These are phyloP conservation scores for Hermetia illucens DNA, from an alignment of 1,140 invertebrate genomes.

Conservation along the genomic window DNA sequence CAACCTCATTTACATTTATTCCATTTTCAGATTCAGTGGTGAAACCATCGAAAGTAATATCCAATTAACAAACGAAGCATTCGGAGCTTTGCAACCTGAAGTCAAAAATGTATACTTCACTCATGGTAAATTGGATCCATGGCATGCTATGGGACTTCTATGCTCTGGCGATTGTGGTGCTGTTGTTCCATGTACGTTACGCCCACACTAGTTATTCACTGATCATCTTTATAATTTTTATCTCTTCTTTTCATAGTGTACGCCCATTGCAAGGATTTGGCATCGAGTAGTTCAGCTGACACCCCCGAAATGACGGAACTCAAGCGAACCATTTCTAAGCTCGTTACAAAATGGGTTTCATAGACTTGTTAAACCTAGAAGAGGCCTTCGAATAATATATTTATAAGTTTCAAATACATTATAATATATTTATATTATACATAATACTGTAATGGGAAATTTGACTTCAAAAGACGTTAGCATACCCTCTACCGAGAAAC, in stretches of 20 bases:
- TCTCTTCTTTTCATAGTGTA: conserved; percentile 33
- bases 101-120: conserved; percentile 46
- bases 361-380: too few relatives aligned
- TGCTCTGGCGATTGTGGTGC: conserved; percentile 11
- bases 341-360: conserved; percentile 24
- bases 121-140: conserved; percentile 50
- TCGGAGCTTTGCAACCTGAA: conserved; percentile 38
- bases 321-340: conserved; percentile 17
- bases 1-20: too few relatives aligned
- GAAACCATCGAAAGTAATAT: conserved; percentile 31
- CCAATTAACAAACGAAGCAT: conserved; percentile 40
- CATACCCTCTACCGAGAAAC: too few relatives aligned
- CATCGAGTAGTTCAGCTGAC: conserved; percentile 33
- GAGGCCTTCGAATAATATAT: too few relatives aligned
- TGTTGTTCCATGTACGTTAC: conserved; percentile 17
- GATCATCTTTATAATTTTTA: background rate
- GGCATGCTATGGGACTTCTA: conserved; percentile 43
- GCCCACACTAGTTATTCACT: background rate
- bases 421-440: too few relatives aligned
- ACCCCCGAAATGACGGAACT: conserved; percentile 31
- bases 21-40: conserved; percentile 34
- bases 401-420: too few relatives aligned
- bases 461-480: too few relatives aligned
- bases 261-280: conserved; percentile 52
- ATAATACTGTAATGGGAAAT: too few relatives aligned